Evolutionary conservation across 2,113 vertebrate genomes (phyloP), one percentile per base, ranked within the genome.

Genomic region (Etia nguti): DNA sequence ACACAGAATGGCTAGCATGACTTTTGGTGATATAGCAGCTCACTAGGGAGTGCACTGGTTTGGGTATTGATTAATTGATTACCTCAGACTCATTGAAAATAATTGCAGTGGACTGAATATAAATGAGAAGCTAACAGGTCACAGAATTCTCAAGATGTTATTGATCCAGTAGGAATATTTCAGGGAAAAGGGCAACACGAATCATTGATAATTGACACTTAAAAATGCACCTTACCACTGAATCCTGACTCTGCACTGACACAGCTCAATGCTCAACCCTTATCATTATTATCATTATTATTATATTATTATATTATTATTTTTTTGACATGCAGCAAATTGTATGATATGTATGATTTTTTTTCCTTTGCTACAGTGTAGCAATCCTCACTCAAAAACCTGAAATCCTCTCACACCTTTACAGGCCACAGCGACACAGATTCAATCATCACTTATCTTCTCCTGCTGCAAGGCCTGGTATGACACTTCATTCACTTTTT

Each of bases 371-470:
- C 73, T n/a, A 70, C 41, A 68, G 38, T 70, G 41, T 68, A 83
- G 41, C 62, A 83, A 26, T 73, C 54, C 13, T 80, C 10, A 4
- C 15, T 4, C 5, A 83, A 52, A 48, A 62, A 57, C 50, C 6
- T 8, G 79, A 79, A 91, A n/a, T 79, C 55, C 20, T 56, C 57
- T 82, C 70, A 62, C 41, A 83, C 84, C 75, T 56, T 31, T 65
- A 54, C 83, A 80, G 83, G 79, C 83, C 57, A 50, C 55, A 65
- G 31, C 83, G 52, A 86, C 77, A 15, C 79, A 83, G 43, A 88
- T 81, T 81, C 75, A 54, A 73, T 62, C 65, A 50, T 88, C 87
- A 85, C 86, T 89, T 54, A 90, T 88, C 24, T 87, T 46, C 70
- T 77, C 57, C 84, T 68, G 81, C 88, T 65, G 60, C n/a, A 29